Evolutionary conservation across 2,888 invertebrate species (phyloP), one percentile per base, ranked within the genome.

Genomic region (Xanthorhoe spadicearia): DNA sequence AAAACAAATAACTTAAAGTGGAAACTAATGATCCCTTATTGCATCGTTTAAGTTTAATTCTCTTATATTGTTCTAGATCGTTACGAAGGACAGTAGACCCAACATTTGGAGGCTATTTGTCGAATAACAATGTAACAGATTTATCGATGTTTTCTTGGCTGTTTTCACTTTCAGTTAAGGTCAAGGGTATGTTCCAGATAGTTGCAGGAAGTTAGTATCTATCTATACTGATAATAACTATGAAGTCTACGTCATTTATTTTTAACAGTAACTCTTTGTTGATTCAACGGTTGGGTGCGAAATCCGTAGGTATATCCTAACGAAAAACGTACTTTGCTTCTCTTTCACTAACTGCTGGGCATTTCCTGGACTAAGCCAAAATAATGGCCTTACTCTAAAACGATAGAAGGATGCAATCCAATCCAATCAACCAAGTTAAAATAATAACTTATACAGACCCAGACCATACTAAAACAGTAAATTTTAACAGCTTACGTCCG

Each of bases 61-160:
- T 13, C 38, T 43, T 13, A 51, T 28, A 32, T 32, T 51, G 17
- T 18, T 56, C 28, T 51, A 43, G 23, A 23, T 48, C 46, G 52
- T 53, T 13, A 6, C 28, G 54, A 18, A 49, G 23, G 50, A 10
- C 23, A 17, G 61, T 53, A 66, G n/a, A 43, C 38, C 13, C 13
- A 43, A 2, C 0, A 49, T 64, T 58, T 38, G 6, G 58, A 59
- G 51, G 61, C 58, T 66, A 56, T 35, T 32, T 23, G 23, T 23
- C 51, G 53, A 18, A 28, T 66, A 50, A 61, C 38, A 54, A 62
- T 35, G 50, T 61, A 55, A 55, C 52, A 52, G 61, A 61, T 67
- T 35, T 50, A 58, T 51, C 15, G 32, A 67, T 65, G 56, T 66
- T 57, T 49, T 35, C 23, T 46, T 48, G 18, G 49, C 23, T 60